These are phyloP conservation scores for Sminthopsis crassicaudata DNA, from an alignment of 2,113 vertebrate species.

Conservation along the genomic window DNA sequence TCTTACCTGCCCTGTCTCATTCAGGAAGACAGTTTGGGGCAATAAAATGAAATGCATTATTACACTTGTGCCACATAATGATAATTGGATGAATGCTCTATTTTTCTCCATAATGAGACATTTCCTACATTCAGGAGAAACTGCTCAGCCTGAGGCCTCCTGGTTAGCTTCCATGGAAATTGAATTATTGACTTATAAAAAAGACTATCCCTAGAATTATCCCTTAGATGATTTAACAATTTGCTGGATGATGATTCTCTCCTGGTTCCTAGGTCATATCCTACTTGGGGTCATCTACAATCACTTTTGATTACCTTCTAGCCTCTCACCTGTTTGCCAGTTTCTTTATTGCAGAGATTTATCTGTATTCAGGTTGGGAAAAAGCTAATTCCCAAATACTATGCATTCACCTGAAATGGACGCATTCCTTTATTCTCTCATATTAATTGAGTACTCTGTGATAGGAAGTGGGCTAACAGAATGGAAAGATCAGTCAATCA, in stretches of 20 bases:
- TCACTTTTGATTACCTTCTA: neutral
- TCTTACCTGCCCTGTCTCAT: rapidly evolving
- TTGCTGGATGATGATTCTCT: neutral
- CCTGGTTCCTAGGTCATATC: constrained; percentile 6
- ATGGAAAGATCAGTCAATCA: neutral
- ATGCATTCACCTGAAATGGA: neutral
- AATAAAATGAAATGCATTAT: neutral
- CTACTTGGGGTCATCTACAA: neutral
- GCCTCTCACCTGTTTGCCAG: neutral
- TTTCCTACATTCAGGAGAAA: constrained; percentile 68
- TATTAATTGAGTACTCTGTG: neutral
- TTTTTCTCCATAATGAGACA: constrained; percentile 63
- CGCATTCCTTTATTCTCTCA: neutral
- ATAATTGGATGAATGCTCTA: constrained; percentile 52
- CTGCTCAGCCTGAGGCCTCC: constrained; percentile 67
- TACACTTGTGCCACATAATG: neutral
- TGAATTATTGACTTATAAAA: constrained; percentile 73
- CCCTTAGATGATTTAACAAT: constrained; percentile 66
- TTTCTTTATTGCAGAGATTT: neutral
- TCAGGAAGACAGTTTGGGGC: neutral
- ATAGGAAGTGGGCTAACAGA: neutral
- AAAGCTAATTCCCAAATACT: neutral
- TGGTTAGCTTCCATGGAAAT: constrained; percentile 70
- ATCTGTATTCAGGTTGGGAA: neutral
- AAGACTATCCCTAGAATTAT: constrained; percentile 73